Base-by-base conservation (phyloP, 2,797 vertebrate genomes). In the Euthynnus affinis region DNA sequence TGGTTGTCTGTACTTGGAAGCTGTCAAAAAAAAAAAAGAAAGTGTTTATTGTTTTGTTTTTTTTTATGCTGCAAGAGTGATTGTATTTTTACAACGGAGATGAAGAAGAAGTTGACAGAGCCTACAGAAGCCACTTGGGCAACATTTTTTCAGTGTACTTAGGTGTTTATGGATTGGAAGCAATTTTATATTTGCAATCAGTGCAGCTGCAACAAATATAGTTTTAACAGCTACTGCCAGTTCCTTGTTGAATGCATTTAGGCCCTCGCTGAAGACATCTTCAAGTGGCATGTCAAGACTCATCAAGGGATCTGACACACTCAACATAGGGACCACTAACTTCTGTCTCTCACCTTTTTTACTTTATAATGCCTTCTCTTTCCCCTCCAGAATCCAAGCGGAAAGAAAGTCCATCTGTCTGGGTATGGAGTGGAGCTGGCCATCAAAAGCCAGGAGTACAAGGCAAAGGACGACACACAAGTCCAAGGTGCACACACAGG, bases 381-480 rank as follows among this genome's bases (percentile, higher is more conserved):
- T 27, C 27, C 40, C n/a, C 51, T 68, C 15, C 81, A 99, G 98
- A 96, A 96, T 87, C 95, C 96, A 42, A 94, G 92, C 66, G 84
- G 81, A 58, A 95, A 95, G 66, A 97, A 95, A 79, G 98, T 99
- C 53, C 94, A 95, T 80, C 96, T 99, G 69, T 99, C 98, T 22
- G 98, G 98, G 37, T 99, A 98, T 34, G 98, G 97, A 6, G 98
- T 99, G 82, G 98, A 99, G 84, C 91, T 99, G 88, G 98, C 98
- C 74, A 99, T 99, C 90, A 99, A 99, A 93, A 99, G 95, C 94
- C 98, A 98, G 82, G 98, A 99, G 87, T 99, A 99, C 91, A 99
- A 99, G 89, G 98, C 97, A 71, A 99, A 99, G 93, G 98, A 99
- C 58, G 98, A 99, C 95, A 99, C 98, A 40, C 98, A 99, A 95